A percentile compares a stretch with the other conserved stretches of the same genome.
These are phyloP conservation scores for Rhyacophila brunnea DNA, from an alignment of 1,140 invertebrate species.

Conservation along the genomic window DNA sequence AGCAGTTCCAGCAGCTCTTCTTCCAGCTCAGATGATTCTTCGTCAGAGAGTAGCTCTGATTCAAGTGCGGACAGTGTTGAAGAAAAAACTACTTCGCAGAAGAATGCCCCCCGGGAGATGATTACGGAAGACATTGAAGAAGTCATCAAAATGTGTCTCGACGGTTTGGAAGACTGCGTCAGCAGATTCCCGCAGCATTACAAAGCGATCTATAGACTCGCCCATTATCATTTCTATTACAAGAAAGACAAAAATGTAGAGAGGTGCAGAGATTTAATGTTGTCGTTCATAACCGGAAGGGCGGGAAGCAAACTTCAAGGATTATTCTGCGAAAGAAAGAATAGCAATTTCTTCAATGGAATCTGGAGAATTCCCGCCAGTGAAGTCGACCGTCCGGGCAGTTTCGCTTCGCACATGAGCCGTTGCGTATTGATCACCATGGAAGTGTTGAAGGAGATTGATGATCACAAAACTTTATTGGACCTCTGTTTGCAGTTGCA, in stretches of 20 bases:
- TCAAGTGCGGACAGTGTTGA: conserved; percentile 42
- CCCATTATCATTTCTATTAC: conserved; percentile 80
- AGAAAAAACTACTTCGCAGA: conserved; percentile 20
- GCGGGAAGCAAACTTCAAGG: conserved; percentile 68
- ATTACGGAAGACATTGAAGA: conserved; percentile 48
- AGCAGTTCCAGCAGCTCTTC: conserved; percentile 40
- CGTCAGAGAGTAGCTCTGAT: conserved; percentile 46
- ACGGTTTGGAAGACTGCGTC: conserved; percentile 81
- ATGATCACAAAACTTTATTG: conserved; percentile 79
- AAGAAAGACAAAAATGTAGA: conserved; percentile 64
- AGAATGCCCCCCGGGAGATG: conserved; percentile 36
- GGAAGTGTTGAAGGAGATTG: conserved; percentile 74
- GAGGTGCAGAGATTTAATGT: conserved; percentile 69
- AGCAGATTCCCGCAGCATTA: conserved; percentile 87
- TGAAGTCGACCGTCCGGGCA: conserved; percentile 89
- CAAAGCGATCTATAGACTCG: conserved; percentile 86
- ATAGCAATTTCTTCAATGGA: conserved; percentile 88
- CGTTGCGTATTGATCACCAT: conserved; percentile 78
- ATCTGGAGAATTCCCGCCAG: conserved; percentile 87
- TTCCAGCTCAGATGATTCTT: conserved; percentile 48
- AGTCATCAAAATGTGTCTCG: conserved; percentile 62
- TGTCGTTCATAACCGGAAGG: conserved; percentile 63
- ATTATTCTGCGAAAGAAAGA: conserved; percentile 81
- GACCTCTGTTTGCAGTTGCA: conserved; percentile 77
- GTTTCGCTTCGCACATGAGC: conserved; percentile 89